Conservation (phyloP, 2,113 vertebrate genomes). For the Cinclus cinclus region DNA sequence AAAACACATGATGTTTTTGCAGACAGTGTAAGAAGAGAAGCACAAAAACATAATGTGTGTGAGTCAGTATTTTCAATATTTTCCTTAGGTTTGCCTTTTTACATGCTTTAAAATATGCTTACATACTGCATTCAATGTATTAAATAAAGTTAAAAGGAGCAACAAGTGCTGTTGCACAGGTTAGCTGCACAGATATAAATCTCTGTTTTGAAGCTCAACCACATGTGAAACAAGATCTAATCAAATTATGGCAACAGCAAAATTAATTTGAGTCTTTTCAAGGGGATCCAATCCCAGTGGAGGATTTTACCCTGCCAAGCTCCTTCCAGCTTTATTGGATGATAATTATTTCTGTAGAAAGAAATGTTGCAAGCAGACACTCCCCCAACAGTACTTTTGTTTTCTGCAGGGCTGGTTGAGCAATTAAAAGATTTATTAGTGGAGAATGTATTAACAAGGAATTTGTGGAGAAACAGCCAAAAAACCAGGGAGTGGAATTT, state of each 20-base stretch:
- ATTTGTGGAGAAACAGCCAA: constrained; percentile 1
- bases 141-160: neutral
- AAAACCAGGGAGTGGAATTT: neutral
- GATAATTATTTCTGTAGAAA: constrained; percentile 24
- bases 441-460: neutral
- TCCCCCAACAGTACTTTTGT: neutral
- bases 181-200: neutral
- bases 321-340: constrained; percentile 5
- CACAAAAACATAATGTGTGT: neutral
- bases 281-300: constrained; percentile 9
- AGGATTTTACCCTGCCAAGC: neutral
- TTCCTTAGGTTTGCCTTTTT: neutral
- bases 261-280: constrained; percentile 23
- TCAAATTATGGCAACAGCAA: neutral
- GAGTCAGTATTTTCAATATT: neutral
- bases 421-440: constrained; percentile 20
- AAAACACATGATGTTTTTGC: neutral
- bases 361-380: neutral
- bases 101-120: neutral
- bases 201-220: neutral
- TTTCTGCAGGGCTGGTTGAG: neutral
- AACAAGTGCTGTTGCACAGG: neutral
- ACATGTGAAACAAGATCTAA: neutral
- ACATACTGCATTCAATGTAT: neutral
- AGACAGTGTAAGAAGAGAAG: neutral